These are phyloP conservation scores for Gobio gobio DNA, from an alignment of 2,113 vertebrate species.

Conservation along the genomic window DNA sequence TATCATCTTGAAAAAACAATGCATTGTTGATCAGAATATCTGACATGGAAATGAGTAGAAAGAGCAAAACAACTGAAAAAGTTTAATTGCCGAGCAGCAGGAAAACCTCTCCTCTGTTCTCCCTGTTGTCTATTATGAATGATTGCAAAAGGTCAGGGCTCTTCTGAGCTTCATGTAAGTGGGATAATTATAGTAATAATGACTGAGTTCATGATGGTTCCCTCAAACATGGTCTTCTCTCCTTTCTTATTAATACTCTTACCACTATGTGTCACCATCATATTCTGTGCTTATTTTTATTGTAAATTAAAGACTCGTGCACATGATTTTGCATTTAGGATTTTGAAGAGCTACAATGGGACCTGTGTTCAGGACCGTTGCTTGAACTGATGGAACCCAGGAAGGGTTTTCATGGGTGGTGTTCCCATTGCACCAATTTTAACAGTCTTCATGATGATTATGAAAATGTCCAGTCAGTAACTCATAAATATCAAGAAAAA, in stretches of 20 bases:
- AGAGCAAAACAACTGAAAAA: no score
- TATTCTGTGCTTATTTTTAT: neutral
- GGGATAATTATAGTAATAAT: neutral
- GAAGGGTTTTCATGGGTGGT: no score
- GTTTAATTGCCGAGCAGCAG: neutral
- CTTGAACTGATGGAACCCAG: no score
- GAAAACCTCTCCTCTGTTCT: neutral
- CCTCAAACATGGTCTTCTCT: neutral
- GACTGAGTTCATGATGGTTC: neutral
- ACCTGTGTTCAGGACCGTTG: no score
- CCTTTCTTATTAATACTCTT: neutral
- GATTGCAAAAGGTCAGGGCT: constrained; percentile 23
- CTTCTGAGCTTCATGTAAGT: neutral
- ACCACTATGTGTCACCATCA: neutral
- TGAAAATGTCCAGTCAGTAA: no score
- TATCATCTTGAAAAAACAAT: neutral
- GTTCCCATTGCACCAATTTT: no score
- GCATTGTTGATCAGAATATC: neutral
- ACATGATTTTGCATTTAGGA: no score
- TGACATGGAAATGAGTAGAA: no score
- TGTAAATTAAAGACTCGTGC: neutral
- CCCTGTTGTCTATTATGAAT: neutral
- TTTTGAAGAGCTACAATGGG: neutral
- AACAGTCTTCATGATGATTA: no score
- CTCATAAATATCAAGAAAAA: no score